A percentile compares a stretch with the other conserved stretches of the same genome.
Evolutionary conservation across 2,797 vertebrate species (phyloP).

Genomic region (Pseudomugil tenellus): DNA sequence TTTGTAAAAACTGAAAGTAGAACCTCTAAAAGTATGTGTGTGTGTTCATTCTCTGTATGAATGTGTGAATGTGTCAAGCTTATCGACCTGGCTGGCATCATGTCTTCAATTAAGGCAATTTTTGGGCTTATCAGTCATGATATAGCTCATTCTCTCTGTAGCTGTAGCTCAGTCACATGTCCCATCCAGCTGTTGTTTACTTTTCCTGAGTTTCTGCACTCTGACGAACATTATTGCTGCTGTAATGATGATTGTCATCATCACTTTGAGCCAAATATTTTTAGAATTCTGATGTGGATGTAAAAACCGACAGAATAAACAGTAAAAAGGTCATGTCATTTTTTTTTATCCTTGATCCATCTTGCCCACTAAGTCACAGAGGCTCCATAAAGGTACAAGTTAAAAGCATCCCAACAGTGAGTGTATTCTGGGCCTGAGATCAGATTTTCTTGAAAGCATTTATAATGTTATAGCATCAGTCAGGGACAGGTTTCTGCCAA

Average conservation of each 20-base stretch:
- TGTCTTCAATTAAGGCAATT: constrained; percentile 71
- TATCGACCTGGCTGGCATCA: constrained; percentile 46
- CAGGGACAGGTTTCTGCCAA: constrained; percentile 43
- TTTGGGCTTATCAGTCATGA: constrained; percentile 77
- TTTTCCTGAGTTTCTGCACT: constrained; percentile 13
- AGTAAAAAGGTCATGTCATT: neutral
- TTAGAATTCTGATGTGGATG: constrained; percentile 1
- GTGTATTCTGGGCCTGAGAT: constrained; percentile 46
- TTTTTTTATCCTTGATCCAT: constrained; percentile 14
- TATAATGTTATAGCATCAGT: constrained; percentile 59
- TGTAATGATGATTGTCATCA: constrained; percentile 25
- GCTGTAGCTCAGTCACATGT: constrained; percentile 56
- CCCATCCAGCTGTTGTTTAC: constrained; percentile 55
- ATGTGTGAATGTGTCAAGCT: constrained; percentile 17
- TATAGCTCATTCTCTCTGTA: constrained; percentile 56
- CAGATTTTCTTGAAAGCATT: constrained; percentile 72
- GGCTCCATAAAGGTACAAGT: constrained; percentile 47
- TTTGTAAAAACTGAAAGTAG: neutral
- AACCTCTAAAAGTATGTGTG: constrained; percentile 2
- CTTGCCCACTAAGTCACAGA: neutral
- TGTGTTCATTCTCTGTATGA: neutral
- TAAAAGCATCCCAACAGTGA: constrained; percentile 59
- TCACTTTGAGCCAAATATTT: neutral
- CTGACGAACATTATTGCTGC: constrained; percentile 9
- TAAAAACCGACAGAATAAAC: neutral